Conservation (phyloP, 1,140 invertebrate species). For the Panagrolaimus sp. region DNA sequence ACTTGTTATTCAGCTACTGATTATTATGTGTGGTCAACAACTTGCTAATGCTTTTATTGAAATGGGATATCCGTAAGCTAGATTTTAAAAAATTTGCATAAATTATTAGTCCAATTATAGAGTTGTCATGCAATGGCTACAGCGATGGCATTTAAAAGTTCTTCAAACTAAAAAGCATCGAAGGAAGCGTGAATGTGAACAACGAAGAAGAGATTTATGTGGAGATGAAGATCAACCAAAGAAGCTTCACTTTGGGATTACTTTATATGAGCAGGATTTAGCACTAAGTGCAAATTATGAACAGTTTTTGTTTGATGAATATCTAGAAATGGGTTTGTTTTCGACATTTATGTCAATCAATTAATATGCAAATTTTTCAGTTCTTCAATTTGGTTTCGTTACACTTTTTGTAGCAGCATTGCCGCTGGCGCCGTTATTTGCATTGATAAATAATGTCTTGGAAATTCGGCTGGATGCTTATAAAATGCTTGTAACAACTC, state of each 20-base stretch:
- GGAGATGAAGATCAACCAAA: conserved; percentile 46
- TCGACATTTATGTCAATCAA: not conserved
- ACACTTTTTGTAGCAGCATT: conserved; percentile 83
- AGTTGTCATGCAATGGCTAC: conserved; percentile 36
- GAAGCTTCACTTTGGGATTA: conserved; percentile 53
- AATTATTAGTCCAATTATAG: not conserved
- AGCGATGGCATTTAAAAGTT: conserved; percentile 39
- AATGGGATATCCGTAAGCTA: conserved; percentile 65
- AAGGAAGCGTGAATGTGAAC: conserved; percentile 25
- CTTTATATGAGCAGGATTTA: conserved; percentile 82
- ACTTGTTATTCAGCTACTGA: conserved; percentile 71
- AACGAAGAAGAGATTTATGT: conserved; percentile 21
- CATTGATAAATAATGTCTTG: conserved; percentile 77
- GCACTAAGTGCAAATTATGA: conserved; percentile 73
- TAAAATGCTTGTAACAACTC: conserved; percentile 70
- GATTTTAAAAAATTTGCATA: not conserved
- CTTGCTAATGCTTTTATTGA: conserved; percentile 72
- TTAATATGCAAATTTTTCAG: not conserved
- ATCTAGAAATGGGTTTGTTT: conserved; percentile 79
- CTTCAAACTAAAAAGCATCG: conserved; percentile 36
- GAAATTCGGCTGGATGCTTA: conserved; percentile 77
- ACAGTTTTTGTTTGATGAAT: conserved; percentile 83
- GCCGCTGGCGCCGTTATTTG: conserved; percentile 77
- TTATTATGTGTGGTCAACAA: conserved; percentile 78
- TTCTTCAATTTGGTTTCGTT: conserved; percentile 75